Evolutionary conservation across 2,797 vertebrate genomes (phyloP).

Genomic region (Urosaurus nigricauda): DNA sequence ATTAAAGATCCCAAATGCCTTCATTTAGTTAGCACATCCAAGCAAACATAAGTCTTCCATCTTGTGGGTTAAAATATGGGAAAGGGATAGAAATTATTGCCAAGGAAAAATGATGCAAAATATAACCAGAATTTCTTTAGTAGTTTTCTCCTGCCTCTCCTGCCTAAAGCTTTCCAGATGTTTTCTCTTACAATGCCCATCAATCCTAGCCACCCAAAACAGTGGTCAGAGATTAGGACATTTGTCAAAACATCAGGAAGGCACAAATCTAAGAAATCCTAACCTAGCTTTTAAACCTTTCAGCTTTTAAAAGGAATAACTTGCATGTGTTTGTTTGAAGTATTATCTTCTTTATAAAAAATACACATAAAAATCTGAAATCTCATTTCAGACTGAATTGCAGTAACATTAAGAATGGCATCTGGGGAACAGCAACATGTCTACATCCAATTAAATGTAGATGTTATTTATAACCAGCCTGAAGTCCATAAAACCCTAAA

Average conservation of each 20-base stretch:
- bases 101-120: background rate
- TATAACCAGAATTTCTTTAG: background rate
- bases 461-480: constrained; percentile 22
- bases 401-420: constrained; percentile 7
- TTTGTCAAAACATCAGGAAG: background rate
- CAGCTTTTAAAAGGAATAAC: background rate
- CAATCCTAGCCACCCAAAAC: background rate
- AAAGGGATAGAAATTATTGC: background rate
- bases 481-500: constrained; percentile 15
- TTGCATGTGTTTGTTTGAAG: constrained; percentile 5
- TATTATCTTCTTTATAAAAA: background rate
- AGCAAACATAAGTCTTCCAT: background rate
- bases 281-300: background rate
- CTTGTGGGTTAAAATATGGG: background rate
- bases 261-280: background rate
- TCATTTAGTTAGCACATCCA: background rate
- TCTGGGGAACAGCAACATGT: constrained; percentile 4
- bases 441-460: constrained; percentile 8
- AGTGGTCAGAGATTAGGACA: background rate
- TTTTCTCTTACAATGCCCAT: background rate
- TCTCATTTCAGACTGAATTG: constrained; percentile 23
- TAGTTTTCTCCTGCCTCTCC: background rate
- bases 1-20: background rate
- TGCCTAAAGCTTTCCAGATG: background rate
- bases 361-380: background rate